Conservation (phyloP, 2,113 vertebrate genomes). For the Philantomba maxwellii region DNA sequence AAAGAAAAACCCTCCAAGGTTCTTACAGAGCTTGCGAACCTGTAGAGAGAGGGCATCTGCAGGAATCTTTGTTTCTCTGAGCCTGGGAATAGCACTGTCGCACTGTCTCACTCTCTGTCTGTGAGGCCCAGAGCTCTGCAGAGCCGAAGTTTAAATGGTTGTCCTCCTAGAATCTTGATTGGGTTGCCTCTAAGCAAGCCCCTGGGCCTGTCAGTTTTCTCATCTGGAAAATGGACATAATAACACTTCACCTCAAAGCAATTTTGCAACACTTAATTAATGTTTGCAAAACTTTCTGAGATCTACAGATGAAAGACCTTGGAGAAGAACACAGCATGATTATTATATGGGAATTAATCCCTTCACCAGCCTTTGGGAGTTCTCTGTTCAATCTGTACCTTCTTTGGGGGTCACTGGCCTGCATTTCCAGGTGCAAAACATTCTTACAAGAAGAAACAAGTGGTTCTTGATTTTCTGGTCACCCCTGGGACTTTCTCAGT, state of each 20-base stretch:
- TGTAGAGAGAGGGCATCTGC: background rate
- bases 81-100: background rate
- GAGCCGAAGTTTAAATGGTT: background rate
- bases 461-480: conserved; percentile 1
- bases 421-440: background rate
- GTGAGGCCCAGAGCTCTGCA: background rate
- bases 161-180: background rate
- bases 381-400: background rate
- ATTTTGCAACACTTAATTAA: conserved; percentile 65
- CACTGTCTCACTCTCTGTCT: background rate
- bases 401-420: background rate
- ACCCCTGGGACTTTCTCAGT: background rate
- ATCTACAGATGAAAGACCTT: conserved; percentile 65
- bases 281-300: conserved; percentile 53
- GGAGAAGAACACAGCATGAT: conserved; percentile 14
- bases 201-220: conserved; percentile 39
- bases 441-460: background rate
- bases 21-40: background rate
- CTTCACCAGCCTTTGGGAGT: conserved; percentile 37
- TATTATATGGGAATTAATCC: conserved; percentile 50
- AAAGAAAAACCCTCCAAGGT: background rate
- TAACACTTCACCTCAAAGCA: conserved; percentile 61
- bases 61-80: background rate
- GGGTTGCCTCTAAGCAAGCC: background rate
- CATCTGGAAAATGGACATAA: conserved; percentile 44